A percentile compares a stretch with the other conserved stretches of the same genome.
phyloP scores from a whole-genome alignment of 2,797 vertebrate genomes.

The Chelonia mydas region DNA sequence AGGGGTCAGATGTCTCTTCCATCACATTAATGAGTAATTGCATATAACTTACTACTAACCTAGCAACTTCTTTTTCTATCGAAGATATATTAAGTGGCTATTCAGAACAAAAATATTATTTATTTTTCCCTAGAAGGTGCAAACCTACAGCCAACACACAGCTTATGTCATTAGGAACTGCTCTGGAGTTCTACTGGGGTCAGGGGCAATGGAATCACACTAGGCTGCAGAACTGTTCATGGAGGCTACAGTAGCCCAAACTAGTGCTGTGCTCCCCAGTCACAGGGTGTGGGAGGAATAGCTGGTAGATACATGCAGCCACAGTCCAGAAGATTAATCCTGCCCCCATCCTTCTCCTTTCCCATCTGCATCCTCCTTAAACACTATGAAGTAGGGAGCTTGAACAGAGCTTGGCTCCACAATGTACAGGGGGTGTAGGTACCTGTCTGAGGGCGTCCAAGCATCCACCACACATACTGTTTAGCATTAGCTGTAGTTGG shows the following conservation, averaged over 20 bases:
- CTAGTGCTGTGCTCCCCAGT: neutral
- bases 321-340: neutral
- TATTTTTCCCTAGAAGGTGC: neutral
- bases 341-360: neutral
- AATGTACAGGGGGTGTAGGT: fast-evolving
- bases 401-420: neutral
- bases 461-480: neutral
- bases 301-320: neutral
- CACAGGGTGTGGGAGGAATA: neutral
- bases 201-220: neutral
- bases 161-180: neutral
- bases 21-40: neutral
- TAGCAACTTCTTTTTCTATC: neutral
- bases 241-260: neutral
- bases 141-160: neutral
- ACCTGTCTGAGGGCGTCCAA: neutral
- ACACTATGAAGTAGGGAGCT: fast-evolving
- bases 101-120: neutral
- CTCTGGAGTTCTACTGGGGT: neutral
- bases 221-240: neutral
- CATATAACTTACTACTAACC: neutral
- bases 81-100: neutral
- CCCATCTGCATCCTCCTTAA: neutral
- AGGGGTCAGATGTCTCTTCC: neutral
- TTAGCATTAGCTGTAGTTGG: neutral